Evolutionary conservation across 1,140 invertebrate species (phyloP), one percentile per base, ranked within the genome.

Genomic region (Saxidomus purpurata): DNA sequence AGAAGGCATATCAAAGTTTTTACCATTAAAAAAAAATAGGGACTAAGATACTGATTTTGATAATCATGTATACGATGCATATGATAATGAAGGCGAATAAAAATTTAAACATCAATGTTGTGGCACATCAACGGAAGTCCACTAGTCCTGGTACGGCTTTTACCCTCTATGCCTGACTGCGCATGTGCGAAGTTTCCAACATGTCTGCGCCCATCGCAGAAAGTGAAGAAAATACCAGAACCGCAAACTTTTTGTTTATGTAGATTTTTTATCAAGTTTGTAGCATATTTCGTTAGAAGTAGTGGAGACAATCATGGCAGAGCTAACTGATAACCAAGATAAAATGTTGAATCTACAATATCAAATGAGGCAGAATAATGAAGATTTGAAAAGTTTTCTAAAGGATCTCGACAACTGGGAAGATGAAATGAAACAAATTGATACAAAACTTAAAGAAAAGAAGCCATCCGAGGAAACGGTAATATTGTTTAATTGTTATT

Each of bases 401-500:
- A 96, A 97, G 87, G 98, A 98, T 93, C 96, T 99, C 92, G 97
- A 97, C 94, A 97, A 96, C 93, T 99, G 98, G 98, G 97, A 98
- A 94, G 96, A 96, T 80, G 97, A 98, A 92, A 98, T 98, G 96
- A 98, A 98, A 96, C 96, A 96, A 89, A 98, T 98, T 96, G 98
- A 99, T 90, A 94, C 97, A 85, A 96, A 97, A 76, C 91, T 97
- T 36, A 92, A 93, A 69, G 91, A 93, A 40, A 92, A 92, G 43
- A 89, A 92, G 77, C 22, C 87, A 55, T 77, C 52, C 9, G 84
- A 92, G 59, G 87, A 80, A 61, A 17, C 76, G 86, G 90, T 91
- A 76, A 71, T 38, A 43, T 52, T 55, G n/a, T n/a, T n/a, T n/a
- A n/a, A n/a, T n/a, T n/a, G n/a, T n/a, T n/a, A n/a, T n/a, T n/a